Conservation (phyloP, 2,113 vertebrate genomes). For the Cygnus atratus region DNA sequence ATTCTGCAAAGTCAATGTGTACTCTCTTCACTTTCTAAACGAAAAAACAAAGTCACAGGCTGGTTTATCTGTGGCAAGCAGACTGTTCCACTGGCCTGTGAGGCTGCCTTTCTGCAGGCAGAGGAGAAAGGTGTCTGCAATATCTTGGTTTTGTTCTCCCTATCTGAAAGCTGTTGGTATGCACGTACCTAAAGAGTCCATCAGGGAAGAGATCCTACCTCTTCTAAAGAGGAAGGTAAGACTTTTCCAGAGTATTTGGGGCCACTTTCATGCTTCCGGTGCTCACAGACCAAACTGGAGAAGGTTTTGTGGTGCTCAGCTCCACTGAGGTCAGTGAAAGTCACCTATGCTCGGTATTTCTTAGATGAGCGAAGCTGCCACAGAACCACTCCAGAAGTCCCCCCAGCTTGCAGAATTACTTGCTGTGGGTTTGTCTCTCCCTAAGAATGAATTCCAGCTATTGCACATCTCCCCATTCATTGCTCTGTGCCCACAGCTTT, state of each 20-base stretch:
- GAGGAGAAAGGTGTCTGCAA: not conserved
- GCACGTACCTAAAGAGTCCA: not conserved
- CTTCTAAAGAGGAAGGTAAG: not conserved
- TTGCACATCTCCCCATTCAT: not conserved
- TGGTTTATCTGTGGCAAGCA: not conserved
- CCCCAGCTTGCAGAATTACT: not conserved
- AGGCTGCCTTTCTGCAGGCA: not conserved
- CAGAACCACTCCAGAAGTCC: not conserved
- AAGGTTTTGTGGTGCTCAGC: not conserved
- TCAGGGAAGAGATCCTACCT: not conserved
- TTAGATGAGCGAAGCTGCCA: not conserved
- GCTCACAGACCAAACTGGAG: not conserved
- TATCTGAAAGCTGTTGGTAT: not conserved
- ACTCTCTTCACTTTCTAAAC: not conserved
- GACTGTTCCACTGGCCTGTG: accelerated
- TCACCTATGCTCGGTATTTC: not conserved
- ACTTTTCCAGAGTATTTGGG: not conserved
- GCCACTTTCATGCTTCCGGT: not conserved
- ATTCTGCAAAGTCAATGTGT: not conserved
- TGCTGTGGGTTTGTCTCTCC: not conserved
- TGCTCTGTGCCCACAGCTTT: not conserved
- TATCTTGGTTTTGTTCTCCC: not conserved
- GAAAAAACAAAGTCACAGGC: not conserved
- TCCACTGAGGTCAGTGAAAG: not conserved
- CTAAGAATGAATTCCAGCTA: not conserved